A percentile compares a stretch with the other conserved stretches of the same genome.
Conservation (phyloP, 2,113 vertebrate genomes). For the Corythaeola cristata region DNA sequence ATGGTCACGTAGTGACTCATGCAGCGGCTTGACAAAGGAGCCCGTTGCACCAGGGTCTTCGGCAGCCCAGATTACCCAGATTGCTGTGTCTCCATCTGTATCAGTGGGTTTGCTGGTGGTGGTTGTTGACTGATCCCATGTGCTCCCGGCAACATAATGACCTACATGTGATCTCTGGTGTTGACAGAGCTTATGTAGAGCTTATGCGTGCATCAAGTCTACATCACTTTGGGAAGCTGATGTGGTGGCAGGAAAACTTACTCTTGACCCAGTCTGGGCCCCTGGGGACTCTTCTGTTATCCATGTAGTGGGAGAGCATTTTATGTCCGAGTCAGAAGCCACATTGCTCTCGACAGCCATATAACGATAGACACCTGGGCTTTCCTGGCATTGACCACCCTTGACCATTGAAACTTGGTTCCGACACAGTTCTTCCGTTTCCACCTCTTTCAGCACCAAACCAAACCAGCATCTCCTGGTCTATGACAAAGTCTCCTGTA, state of each 20-base stretch:
- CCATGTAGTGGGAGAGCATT: not conserved
- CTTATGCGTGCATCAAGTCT: not conserved
- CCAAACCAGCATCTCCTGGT: not conserved
- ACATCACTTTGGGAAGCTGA: not conserved
- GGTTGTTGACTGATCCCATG: not conserved
- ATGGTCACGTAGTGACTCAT: accelerated
- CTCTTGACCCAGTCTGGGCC: not conserved
- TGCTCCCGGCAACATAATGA: not conserved
- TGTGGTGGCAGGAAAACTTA: not conserved
- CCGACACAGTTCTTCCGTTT: not conserved
- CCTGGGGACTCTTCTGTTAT: not conserved
- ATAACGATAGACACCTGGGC: accelerated
- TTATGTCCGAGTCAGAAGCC: not conserved
- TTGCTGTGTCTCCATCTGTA: accelerated
- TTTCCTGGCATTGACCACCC: not conserved
- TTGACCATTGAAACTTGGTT: accelerated
- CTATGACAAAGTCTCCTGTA: too few species aligned
- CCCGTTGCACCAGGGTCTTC: too few species aligned
- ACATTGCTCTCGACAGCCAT: not conserved
- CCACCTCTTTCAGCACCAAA: not conserved
- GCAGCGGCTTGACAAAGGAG: not conserved
- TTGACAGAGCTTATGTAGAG: not conserved
- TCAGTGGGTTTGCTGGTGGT: not conserved
- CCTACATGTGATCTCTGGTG: accelerated
- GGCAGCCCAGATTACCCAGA: too few species aligned